Percentiles rank a stretch among this genome's conserved stretches.
Conservation (phyloP, 2,113 vertebrate species). For the Clarias magur region DNA sequence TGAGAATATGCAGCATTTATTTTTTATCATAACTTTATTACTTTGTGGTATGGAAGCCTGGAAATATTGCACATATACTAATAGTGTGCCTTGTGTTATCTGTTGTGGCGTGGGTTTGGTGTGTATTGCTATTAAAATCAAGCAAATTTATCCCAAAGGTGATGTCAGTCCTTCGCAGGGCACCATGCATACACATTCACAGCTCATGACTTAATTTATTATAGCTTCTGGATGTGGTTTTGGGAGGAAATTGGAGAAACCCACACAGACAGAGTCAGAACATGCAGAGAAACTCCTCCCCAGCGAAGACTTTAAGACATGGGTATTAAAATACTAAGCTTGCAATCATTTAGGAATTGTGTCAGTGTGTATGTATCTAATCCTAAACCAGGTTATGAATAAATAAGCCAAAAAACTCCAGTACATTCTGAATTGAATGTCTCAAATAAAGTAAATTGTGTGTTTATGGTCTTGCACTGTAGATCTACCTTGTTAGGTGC, state of each 20-base stretch:
- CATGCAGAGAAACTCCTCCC: background rate
- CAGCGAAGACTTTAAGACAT: background rate
- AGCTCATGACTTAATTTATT: background rate
- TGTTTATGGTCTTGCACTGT: background rate
- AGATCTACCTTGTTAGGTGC: background rate
- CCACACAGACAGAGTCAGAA: background rate
- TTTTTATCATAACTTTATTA: background rate
- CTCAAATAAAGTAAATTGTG: background rate
- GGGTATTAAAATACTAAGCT: background rate
- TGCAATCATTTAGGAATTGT: background rate
- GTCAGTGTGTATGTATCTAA: background rate
- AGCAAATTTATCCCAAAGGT: background rate
- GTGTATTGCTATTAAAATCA: background rate
- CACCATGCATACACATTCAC: background rate
- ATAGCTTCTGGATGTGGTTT: background rate
- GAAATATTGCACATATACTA: no score
- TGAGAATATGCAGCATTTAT: background rate
- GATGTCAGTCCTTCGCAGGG: background rate
- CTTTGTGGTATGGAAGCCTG: background rate
- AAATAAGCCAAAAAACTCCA: background rate
- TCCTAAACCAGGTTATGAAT: background rate
- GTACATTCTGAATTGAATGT: background rate
- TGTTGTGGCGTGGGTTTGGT: background rate
- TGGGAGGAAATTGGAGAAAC: background rate
- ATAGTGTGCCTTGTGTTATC: background rate